Conservation (phyloP, 2,888 invertebrate species). For the Tortricodes alternella region DNA sequence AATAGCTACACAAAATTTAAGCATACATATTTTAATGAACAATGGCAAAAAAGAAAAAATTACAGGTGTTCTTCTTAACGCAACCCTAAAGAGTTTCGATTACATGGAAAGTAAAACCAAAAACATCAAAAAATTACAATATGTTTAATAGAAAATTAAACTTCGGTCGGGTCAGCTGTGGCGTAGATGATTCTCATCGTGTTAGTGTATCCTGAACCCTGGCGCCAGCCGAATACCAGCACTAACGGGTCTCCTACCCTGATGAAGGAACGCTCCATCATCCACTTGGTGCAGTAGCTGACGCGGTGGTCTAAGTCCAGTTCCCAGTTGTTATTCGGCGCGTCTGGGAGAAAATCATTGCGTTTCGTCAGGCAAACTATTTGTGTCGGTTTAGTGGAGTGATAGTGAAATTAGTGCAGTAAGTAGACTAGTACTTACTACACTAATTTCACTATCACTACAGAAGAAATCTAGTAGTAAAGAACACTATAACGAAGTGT, state of each 20-base stretch:
- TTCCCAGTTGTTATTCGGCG: constrained; percentile 79
- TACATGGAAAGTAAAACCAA: neutral
- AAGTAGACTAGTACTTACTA: too few relatives aligned
- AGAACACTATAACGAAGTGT: too few relatives aligned
- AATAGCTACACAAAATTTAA: too few relatives aligned
- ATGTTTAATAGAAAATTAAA: neutral
- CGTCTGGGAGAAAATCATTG: constrained; percentile 50
- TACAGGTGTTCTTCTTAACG: too few relatives aligned
- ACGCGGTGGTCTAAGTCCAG: constrained; percentile 84
- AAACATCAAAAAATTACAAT: neutral
- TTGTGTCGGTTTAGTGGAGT: too few relatives aligned
- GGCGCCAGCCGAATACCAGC: constrained; percentile 87
- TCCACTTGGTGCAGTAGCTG: constrained; percentile 83
- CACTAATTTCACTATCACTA: too few relatives aligned
- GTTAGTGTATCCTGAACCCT: constrained; percentile 87
- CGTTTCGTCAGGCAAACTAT: too few relatives aligned
- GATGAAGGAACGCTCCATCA: constrained; percentile 84
- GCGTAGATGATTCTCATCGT: constrained; percentile 85
- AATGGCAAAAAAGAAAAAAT: too few relatives aligned
- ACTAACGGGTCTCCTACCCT: constrained; percentile 87
- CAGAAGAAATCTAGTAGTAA: too few relatives aligned
- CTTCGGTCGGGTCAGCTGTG: constrained; percentile 43
- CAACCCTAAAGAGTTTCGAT: too few relatives aligned
- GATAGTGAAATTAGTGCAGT: too few relatives aligned
- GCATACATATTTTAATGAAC: too few relatives aligned